A percentile compares a stretch with the other conserved stretches of the same genome.
Conservation (phyloP, 2,888 invertebrate species). For the Sisyra terminalis region DNA sequence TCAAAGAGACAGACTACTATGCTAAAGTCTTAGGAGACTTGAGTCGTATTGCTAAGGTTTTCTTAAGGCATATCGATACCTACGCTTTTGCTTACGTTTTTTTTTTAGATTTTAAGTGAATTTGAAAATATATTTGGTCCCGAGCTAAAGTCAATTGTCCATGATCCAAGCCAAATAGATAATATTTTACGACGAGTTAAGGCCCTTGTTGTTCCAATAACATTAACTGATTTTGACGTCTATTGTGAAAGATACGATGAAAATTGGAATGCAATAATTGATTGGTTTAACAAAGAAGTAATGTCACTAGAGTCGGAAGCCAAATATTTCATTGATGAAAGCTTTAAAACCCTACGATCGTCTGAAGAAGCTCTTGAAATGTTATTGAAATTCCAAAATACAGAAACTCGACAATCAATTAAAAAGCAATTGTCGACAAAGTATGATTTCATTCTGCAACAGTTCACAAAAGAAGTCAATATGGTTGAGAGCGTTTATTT, state of each 20-base stretch:
- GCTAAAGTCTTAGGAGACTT: slow-evolving; percentile 63
- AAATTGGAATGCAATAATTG: slow-evolving; percentile 75
- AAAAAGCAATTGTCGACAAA: slow-evolving; percentile 58
- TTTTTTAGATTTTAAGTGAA: slow-evolving; percentile 52
- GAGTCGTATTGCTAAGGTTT: slow-evolving; percentile 57
- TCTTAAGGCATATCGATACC: no score
- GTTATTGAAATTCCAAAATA: slow-evolving; percentile 60
- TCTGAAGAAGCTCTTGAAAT: slow-evolving; percentile 70
- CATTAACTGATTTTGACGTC: slow-evolving; percentile 68
- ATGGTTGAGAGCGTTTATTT: slow-evolving; percentile 52
- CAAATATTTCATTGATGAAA: slow-evolving; percentile 68
- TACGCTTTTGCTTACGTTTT: no score
- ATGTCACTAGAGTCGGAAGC: slow-evolving; percentile 62
- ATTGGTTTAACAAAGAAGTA: slow-evolving; percentile 60
- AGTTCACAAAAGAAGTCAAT: slow-evolving; percentile 70
- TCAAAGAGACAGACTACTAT: slow-evolving; percentile 74
- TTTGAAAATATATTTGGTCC: slow-evolving; percentile 81
- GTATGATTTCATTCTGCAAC: slow-evolving; percentile 69
- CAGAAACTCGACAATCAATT: slow-evolving; percentile 59
- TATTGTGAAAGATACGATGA: slow-evolving; percentile 62
- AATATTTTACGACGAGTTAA: slow-evolving; percentile 67
- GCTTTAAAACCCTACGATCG: slow-evolving; percentile 63
- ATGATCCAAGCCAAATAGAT: slow-evolving; percentile 75
- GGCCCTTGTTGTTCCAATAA: slow-evolving; percentile 55
- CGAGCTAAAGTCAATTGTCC: slow-evolving; percentile 72